These are phyloP conservation scores for Aplodontia rufa DNA, from an alignment of 2,113 vertebrate species.

Conservation along the genomic window DNA sequence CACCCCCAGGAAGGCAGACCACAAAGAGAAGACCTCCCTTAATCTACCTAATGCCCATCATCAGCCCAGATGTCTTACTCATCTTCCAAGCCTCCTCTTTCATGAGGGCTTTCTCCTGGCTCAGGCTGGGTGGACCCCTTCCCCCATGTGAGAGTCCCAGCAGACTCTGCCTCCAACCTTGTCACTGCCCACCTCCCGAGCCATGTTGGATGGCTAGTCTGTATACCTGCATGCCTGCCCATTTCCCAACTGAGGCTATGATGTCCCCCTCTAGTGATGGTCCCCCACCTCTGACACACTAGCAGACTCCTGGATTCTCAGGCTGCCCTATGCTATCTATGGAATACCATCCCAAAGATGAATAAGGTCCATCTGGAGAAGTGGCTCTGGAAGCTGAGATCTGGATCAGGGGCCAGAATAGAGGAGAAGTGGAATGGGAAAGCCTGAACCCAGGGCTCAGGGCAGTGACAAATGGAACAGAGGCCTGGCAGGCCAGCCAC, in stretches of 20 bases:
- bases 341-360: neutral
- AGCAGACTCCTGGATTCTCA: neutral
- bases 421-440: accelerated
- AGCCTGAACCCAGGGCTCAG: neutral
- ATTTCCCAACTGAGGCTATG: neutral
- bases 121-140: neutral
- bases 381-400: neutral
- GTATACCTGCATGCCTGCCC: neutral
- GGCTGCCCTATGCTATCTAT: neutral
- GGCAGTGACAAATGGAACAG: neutral
- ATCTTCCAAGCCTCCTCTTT: neutral
- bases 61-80: neutral
- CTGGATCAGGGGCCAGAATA: neutral
- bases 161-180: neutral
- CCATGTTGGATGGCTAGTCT: neutral
- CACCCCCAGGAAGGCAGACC: neutral
- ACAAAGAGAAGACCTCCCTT: neutral
- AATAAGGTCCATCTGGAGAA: neutral
- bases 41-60: neutral
- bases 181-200: neutral
- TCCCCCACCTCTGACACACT: too few relatives aligned
- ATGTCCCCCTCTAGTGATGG: neutral
- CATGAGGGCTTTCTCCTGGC: neutral
- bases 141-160: neutral
- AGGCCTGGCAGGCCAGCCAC: neutral